Percentiles rank a stretch among this genome's conserved stretches.
Conservation (phyloP, 2,113 vertebrate species). For the Albula glossodonta region DNA sequence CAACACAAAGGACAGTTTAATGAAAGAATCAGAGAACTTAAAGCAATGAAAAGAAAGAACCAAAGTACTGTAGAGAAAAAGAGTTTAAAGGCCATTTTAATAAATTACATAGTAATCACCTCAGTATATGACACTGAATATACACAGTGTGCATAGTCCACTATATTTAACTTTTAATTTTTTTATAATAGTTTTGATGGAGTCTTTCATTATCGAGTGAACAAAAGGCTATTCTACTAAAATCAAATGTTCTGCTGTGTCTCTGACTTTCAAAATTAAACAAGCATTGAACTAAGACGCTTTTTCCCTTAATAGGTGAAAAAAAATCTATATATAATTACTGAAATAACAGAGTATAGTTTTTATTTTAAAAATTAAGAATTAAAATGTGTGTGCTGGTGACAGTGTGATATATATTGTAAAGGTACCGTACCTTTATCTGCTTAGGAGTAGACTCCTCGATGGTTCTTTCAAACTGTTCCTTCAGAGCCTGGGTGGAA, state of each 20-base stretch:
- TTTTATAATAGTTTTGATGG: background rate
- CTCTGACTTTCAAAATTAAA: background rate
- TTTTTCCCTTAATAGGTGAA: no score
- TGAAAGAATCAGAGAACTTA: no score
- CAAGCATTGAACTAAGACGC: background rate
- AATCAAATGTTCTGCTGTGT: constrained; percentile 45
- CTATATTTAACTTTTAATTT: background rate
- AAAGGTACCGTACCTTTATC: constrained; percentile 74
- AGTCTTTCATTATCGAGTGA: background rate
- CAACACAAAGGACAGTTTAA: no score
- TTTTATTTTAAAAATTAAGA: no score
- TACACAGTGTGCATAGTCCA: background rate
- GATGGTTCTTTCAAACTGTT: constrained; percentile 86
- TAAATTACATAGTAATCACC: background rate
- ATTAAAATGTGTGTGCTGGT: no score
- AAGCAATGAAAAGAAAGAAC: no score
- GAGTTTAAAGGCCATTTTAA: background rate
- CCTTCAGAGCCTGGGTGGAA: constrained; percentile 85
- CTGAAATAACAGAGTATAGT: no score
- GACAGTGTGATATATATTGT: background rate
- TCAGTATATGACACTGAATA: background rate
- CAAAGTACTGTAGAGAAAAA: no score
- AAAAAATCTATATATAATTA: no score
- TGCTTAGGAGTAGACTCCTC: constrained; percentile 78
- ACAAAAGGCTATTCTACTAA: constrained; percentile 1